A percentile compares a stretch with the other conserved stretches of the same genome.
Evolutionary conservation across 2,113 vertebrate species (phyloP).

Genomic region (Podocnemis expansa): DNA sequence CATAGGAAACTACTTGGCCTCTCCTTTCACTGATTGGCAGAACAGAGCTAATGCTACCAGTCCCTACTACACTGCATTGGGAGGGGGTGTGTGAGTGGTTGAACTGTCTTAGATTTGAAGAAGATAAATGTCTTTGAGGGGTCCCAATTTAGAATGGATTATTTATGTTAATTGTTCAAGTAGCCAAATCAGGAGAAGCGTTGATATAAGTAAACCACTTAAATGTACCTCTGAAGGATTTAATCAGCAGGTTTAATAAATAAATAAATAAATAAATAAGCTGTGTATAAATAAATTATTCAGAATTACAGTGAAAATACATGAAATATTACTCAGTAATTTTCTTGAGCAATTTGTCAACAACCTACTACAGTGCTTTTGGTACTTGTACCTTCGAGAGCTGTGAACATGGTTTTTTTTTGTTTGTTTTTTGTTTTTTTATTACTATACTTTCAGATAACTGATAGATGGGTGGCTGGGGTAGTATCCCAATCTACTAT

Average conservation of each 20-base stretch:
- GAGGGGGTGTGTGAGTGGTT: background rate
- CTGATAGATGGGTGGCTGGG: background rate
- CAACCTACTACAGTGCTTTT: background rate
- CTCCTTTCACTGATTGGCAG: background rate
- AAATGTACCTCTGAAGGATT: background rate
- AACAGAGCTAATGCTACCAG: background rate
- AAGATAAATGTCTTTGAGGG: background rate
- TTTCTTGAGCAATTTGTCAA: constrained; percentile 1
- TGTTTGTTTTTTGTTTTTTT: no score
- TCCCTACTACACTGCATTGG: background rate
- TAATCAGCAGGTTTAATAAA: background rate
- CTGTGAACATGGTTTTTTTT: no score
- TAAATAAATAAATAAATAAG: no score
- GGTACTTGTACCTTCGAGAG: background rate
- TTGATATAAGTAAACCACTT: background rate
- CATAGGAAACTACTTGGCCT: background rate
- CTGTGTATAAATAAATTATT: background rate
- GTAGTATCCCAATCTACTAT: background rate
- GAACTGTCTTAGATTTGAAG: background rate
- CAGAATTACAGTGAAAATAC: background rate
- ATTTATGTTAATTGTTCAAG: background rate
- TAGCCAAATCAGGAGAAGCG: accelerated
- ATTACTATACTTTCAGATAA: background rate
- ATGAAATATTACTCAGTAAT: background rate
- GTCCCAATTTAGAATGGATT: background rate